Percentiles rank a stretch among this genome's conserved stretches.
These are phyloP conservation scores for Aspidiotus destructor DNA, from an alignment of 2,888 invertebrate species.

Conservation along the genomic window DNA sequence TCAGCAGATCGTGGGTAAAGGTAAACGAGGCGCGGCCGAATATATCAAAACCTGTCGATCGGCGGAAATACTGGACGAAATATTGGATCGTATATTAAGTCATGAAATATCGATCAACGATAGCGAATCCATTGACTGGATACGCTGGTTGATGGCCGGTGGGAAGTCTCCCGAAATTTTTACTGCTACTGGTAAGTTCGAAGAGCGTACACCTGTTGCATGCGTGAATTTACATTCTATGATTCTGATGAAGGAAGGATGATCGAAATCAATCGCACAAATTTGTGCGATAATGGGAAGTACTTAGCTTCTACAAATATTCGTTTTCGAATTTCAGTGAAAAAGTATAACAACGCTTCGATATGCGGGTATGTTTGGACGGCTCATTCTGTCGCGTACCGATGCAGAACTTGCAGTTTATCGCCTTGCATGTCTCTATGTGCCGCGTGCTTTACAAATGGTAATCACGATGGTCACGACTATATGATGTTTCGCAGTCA, in stretches of 20 bases:
- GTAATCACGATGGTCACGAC: conserved; percentile 93
- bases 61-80: conserved; percentile 1
- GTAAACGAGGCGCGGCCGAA: conserved; percentile 8
- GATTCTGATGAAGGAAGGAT: no score
- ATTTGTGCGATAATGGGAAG: no score
- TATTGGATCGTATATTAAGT: background rate
- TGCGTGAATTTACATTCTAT: no score
- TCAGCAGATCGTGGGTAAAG: conserved; percentile 7
- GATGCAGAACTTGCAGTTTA: conserved; percentile 92
- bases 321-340: conserved; percentile 54
- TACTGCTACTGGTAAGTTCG: conserved; percentile 65
- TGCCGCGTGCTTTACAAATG: conserved; percentile 93
- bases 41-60: conserved; percentile 2
- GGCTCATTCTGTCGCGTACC: conserved; percentile 94
- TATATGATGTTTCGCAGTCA: conserved; percentile 98
- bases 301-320: no score
- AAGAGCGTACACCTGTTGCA: no score
- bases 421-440: conserved; percentile 98
- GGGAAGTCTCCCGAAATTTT: conserved; percentile 89
- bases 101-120: background rate
- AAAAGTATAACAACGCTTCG: conserved; percentile 87
- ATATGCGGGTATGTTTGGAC: conserved; percentile 99
- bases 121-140: conserved; percentile 49
- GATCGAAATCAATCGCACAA: no score
- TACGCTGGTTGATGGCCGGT: conserved; percentile 87